Evolutionary conservation across 2,113 vertebrate genomes (phyloP).

Genomic region (Bos taurus): ARS-UCD2.0 NC_037357.1:53336001-53336500

Average conservation of each 20-base stretch:
- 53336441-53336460: background rate
- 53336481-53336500: rapidly evolving
- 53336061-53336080: background rate
- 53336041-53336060: background rate
- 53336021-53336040: background rate
- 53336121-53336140: background rate
- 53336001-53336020: background rate
- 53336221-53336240: background rate
- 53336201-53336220: background rate
- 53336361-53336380: background rate
- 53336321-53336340: background rate
- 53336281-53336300: background rate
- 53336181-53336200: background rate
- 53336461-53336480: background rate
- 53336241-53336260: background rate
- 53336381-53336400: background rate
- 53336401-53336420: background rate
- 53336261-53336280: background rate
- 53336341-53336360: background rate
- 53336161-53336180: background rate
- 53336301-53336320: background rate
- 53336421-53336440: background rate
- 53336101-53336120: background rate
- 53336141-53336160: background rate
- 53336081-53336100: background rate